Evolutionary conservation across 2,888 invertebrate genomes (phyloP), one percentile per base, ranked within the genome.

Genomic region (Ashinkailepas kermadecensis): DNA sequence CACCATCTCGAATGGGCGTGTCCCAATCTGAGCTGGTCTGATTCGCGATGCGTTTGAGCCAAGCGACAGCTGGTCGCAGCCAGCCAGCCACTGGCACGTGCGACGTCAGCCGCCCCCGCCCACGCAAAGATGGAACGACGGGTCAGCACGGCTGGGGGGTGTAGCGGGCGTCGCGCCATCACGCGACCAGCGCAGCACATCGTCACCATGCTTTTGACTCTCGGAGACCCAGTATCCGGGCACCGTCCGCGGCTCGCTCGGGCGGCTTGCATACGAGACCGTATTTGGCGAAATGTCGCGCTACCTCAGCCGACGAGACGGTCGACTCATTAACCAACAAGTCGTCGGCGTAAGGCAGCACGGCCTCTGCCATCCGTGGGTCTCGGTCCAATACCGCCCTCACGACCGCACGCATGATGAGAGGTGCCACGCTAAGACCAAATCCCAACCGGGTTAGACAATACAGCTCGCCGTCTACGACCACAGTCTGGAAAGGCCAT

Each of bases 361-460:
- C 81, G 21, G 59, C 81, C n/a, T 54, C n/a, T 23, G 23, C 65
- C 13, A 81, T n/a, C n/a, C n/a, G 13, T 2, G 74, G 74, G 39
- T 80, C 80, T 58, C 70, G 81, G 7, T 62, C 64, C 23, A 81
- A 65, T 57, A 81, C 23, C 4, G 56, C 59, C n/a, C 23, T 56
- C 21, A 81, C 62, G 23, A 78, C 78, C 74, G 59, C 78, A 39
- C 67, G 80, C 80, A 82, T 80, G 21, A 81, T 67, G 7, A 67
- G 78, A 7, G 81, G 81, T 12, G 74, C 25, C 54, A 81, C 23
- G 18, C 78, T 81, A 21, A 82, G 78, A 18, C 81, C 79, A 57
- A 82, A 82, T 9, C 82, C 82, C 79, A 81, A 59, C 25, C 59
- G 67, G 23, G 65, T 82, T 25, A 82, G 57, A 57, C 82, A 82